Evolutionary conservation across 2,888 invertebrate species (phyloP), one percentile per base, ranked within the genome.

Genomic region (Clanis bilineata): DNA sequence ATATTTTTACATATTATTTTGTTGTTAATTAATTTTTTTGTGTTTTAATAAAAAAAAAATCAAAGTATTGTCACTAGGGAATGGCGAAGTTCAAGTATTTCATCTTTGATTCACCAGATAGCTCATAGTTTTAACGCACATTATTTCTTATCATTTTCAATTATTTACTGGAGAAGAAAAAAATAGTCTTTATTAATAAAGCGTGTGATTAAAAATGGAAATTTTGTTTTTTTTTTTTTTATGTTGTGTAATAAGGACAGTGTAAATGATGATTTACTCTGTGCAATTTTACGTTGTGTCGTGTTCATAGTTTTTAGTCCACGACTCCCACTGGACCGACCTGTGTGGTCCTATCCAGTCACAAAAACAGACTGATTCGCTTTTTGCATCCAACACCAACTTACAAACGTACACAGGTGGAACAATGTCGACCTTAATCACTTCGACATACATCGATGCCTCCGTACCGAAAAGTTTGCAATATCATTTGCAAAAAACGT

Each of bases 341-440:
- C 67, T 88, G 90, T 90, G 90, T 90, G 90, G 90, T 88, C 89
- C 72, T 65, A 64, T 63, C 67, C 71, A 72, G 67, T 59, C 68
- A 63, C 79, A 88, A 88, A 88, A 88, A 88, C 79, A 67, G 73
- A 79, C 77, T 74, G 82, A 77, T 76, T 80, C 77, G 74, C 80
- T 88, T 88, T 88, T 88, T 87, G 76, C 58, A 25, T 3, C 58
- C 28, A 68, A 77, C 73, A 64, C 70, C 64, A 69, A 75, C 80
- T 51, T 51, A 51, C 51, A 10, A 28, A 15, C 9, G 51, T 10
- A 32, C 51, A 18, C 18, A 1, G 28, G 3, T 12, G 32, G 18
- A 32, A 18, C 28, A 32, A 18, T 51, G 9, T 56, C 47, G 28
- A 61, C 58, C 61, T 61, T 56, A 58, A 58, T 18, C 18, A 32